Percentiles rank a stretch among this genome's conserved stretches.
Evolutionary conservation across 2,113 vertebrate genomes (phyloP).

Genomic region (Vulpes ferrilata): DNA sequence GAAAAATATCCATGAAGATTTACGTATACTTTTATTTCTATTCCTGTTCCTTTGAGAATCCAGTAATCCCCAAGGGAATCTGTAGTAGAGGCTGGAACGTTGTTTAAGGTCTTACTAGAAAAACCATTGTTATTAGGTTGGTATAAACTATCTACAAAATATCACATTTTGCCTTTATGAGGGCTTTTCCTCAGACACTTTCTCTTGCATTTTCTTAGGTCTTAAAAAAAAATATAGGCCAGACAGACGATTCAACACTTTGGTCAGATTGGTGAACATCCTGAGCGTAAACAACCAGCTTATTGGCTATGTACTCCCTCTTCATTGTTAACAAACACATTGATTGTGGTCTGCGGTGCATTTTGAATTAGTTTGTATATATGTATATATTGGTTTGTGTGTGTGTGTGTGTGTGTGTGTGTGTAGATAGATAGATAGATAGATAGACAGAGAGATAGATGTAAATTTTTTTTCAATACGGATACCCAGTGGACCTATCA

Average conservation of each 20-base stretch:
- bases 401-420: too few relatives aligned
- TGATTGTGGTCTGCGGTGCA: not conserved
- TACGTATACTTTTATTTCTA: constrained; percentile 3
- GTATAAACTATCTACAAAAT: not conserved
- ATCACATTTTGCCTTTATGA: not conserved
- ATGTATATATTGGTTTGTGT: too few relatives aligned
- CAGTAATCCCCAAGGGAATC: not conserved
- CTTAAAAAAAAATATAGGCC: not conserved
- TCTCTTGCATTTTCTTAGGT: not conserved
- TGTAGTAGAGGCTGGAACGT: not conserved
- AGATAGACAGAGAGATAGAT: too few relatives aligned
- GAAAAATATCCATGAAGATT: not conserved
- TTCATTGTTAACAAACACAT: not conserved
- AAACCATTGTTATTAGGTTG: not conserved
- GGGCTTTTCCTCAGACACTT: not conserved
- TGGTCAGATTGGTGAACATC: not conserved
- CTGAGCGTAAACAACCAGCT: not conserved
- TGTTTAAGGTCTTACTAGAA: not conserved
- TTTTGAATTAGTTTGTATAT: not conserved
- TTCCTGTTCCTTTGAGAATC: not conserved
- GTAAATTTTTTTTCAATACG: not conserved
- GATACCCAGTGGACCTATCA: not conserved
- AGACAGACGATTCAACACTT: not conserved
- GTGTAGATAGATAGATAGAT: too few relatives aligned
- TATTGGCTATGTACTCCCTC: not conserved